Evolutionary conservation across 2,888 invertebrate genomes (phyloP), one percentile per base, ranked within the genome.

Genomic region (Pseudeuparius sepicola): DNA sequence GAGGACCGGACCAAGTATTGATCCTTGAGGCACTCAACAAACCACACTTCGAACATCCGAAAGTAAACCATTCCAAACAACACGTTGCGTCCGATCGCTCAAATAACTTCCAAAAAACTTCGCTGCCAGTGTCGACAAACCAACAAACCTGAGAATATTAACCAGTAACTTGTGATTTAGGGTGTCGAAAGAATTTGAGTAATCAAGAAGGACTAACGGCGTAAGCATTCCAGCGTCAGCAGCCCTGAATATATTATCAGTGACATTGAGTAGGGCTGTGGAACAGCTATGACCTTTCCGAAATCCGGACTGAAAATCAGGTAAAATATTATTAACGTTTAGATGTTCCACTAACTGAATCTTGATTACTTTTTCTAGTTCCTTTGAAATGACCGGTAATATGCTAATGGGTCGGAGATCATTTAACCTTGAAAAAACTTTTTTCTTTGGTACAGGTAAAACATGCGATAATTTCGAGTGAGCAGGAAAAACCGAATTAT

Each of bases 221-320:
- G 34, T 34, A n/a, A 16, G 20, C 5, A 28, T 34, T 2, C 18
- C 34, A 4, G 4, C 10, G 12, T 34, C 33, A 13, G 9, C 26
- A 7, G 14, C 33, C 24, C 14, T 14, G 10, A 34, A 28, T 11
- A 28, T 28, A 7, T 28, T 13, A 18, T 34, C 27, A 9, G 34
- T 29, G 3, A 28, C 18, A 11, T 34, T 28, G 4, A 33, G 25
- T 6, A 25, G 5, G 11, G 33, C n/a, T n/a, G n/a, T n/a, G n/a
- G n/a, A n/a, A n/a, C n/a, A n/a, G n/a, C n/a, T n/a, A n/a, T n/a
- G 26, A n/a, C 28, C 14, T 17, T 28, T 28, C 16, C 28, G 11
- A 27, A 27, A 27, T 3, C 14, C 27, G 10, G 27, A 27, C 27
- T 13, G 14, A 3, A n/a, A n/a, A 4, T 27, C 27, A 2, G 27